These are phyloP conservation scores for Indicator indicator DNA, from an alignment of 2,113 vertebrate species.

Conservation along the genomic window DNA sequence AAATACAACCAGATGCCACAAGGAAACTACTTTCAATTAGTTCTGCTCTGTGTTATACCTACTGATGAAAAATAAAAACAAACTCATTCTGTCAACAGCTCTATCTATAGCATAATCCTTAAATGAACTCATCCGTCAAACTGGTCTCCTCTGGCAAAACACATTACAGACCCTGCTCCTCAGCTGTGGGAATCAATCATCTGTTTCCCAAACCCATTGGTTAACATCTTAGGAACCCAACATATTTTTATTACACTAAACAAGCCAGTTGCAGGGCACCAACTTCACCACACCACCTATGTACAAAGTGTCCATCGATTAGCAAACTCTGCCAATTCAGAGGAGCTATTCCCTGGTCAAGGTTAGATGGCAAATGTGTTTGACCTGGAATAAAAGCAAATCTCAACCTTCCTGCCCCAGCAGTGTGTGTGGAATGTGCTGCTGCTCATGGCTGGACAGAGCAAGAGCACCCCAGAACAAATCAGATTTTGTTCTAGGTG, in stretches of 20 bases:
- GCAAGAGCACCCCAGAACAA: not conserved
- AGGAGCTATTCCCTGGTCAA: not conserved
- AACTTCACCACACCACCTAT: slow-evolving; percentile 31
- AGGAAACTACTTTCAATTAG: slow-evolving; percentile 66
- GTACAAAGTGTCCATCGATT: not conserved
- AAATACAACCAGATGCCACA: slow-evolving; percentile 47
- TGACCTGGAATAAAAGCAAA: slow-evolving; percentile 19
- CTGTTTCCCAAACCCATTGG: slow-evolving; percentile 75
- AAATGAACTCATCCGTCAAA: slow-evolving; percentile 73
- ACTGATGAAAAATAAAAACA: slow-evolving; percentile 74
- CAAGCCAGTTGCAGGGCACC: slow-evolving; percentile 50
- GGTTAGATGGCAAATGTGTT: not conserved
- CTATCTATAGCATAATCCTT: slow-evolving; percentile 81
- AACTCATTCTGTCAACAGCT: slow-evolving; percentile 80
- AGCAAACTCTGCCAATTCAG: not conserved
- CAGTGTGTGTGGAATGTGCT: rapidly evolving
- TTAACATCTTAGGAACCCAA: slow-evolving; percentile 72
- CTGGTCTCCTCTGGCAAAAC: slow-evolving; percentile 68
- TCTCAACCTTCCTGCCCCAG: not conserved
- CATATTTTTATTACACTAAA: slow-evolving; percentile 76
- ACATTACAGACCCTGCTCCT: slow-evolving; percentile 68
- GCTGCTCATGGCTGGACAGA: not conserved
- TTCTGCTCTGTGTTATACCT: slow-evolving; percentile 65
- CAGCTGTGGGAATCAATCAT: slow-evolving; percentile 86
- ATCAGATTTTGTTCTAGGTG: not conserved